These are phyloP conservation scores for Halocynthia roretzi DNA, from an alignment of 23 tunicate genomes.

Conservation along the genomic window DNA sequence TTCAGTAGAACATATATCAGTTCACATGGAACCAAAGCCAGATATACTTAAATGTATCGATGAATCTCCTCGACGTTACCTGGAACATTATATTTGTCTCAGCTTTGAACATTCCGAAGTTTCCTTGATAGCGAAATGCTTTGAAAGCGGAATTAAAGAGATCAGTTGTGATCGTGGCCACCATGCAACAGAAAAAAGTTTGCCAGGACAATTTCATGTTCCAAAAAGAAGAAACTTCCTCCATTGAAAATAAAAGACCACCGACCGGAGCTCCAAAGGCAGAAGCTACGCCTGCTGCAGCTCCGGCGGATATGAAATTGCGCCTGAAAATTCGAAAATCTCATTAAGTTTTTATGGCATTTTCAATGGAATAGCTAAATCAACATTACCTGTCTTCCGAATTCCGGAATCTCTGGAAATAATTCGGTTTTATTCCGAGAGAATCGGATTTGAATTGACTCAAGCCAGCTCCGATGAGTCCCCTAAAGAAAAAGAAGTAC, in stretches of 20 bases:
- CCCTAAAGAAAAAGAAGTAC: slow-evolving; percentile 29
- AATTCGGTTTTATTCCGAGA: slow-evolving; percentile 62
- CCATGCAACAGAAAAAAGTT: slow-evolving; percentile 98
- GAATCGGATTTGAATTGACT: slow-evolving; percentile 96
- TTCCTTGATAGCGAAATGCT: slow-evolving; percentile 76
- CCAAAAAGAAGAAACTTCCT: slow-evolving; percentile 99
- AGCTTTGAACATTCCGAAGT: slow-evolving; percentile 81
- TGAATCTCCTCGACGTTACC: slow-evolving; percentile 16
- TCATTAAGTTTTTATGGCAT: neutral
- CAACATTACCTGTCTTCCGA: slow-evolving; percentile 90
- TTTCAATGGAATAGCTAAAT: neutral
- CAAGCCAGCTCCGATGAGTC: slow-evolving; percentile 96
- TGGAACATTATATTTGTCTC: slow-evolving; percentile 95
- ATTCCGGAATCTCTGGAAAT: slow-evolving; percentile 93
- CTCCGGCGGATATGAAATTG: slow-evolving; percentile 99
- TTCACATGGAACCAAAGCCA: no score
- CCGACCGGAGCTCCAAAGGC: slow-evolving; percentile 99
- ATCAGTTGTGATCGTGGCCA: slow-evolving; percentile 96
- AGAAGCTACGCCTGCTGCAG: slow-evolving; percentile 97
- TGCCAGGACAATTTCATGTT: slow-evolving; percentile 98
- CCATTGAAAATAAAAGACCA: slow-evolving; percentile 98
- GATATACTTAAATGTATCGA: neutral
- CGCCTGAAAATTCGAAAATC: slow-evolving; percentile 38
- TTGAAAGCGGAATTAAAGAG: slow-evolving; percentile 93
- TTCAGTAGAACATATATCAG: neutral